phyloP scores from a whole-genome alignment of 2,888 invertebrate species.

The Drosophila barbarae region DNA sequence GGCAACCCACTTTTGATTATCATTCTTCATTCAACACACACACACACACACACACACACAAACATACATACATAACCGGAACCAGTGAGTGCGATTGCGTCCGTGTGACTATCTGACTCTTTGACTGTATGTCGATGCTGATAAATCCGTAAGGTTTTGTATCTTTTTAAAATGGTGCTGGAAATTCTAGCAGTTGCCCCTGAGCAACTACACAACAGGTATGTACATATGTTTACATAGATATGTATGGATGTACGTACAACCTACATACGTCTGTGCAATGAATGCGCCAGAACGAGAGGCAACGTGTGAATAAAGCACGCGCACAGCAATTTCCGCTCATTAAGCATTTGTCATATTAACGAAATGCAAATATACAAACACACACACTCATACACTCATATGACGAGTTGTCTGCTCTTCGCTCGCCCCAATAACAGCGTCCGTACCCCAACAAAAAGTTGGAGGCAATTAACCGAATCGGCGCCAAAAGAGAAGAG shows the following conservation, averaged over 20 bases:
- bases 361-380: slow-evolving; percentile 49
- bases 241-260: too few relatives aligned
- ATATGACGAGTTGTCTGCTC: slow-evolving; percentile 46
- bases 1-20: slow-evolving; percentile 18
- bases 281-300: slow-evolving; percentile 27
- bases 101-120: slow-evolving; percentile 14
- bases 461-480: slow-evolving; percentile 51
- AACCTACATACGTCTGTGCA: too few relatives aligned
- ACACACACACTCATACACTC: slow-evolving; percentile 22
- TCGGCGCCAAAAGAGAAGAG: slow-evolving; percentile 43
- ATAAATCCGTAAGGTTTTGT: slow-evolving; percentile 45
- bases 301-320: slow-evolving; percentile 51
- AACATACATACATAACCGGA: slow-evolving; percentile 4
- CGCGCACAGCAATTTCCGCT: slow-evolving; percentile 68
- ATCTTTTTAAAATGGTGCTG: slow-evolving; percentile 64
- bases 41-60: slow-evolving; percentile 44
- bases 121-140: slow-evolving; percentile 52
- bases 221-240: too few relatives aligned
- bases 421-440: slow-evolving; percentile 32
- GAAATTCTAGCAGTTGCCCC: slow-evolving; percentile 41
- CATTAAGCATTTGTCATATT: slow-evolving; percentile 72
- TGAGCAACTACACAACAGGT: slow-evolving; percentile 26
- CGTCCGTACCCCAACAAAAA: slow-evolving; percentile 40
- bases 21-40: slow-evolving; percentile 18
- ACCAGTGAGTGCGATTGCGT: slow-evolving; percentile 5